Evolutionary conservation across 2,113 vertebrate species (phyloP), one percentile per base, ranked within the genome.

Genomic region (Amazona vittata): DNA sequence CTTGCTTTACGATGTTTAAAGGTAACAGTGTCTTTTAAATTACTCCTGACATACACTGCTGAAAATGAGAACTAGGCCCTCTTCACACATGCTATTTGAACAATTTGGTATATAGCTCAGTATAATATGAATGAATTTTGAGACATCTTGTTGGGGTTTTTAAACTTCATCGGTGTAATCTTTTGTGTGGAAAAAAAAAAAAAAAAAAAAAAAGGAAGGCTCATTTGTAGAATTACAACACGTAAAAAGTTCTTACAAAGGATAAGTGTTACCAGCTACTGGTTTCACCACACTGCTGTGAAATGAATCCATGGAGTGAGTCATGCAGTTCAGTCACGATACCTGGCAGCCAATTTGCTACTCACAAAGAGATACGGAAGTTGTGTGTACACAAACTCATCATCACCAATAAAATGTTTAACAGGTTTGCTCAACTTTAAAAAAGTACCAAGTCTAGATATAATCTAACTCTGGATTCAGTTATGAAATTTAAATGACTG

Each of bases 311-410:
- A 62, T 37, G 35, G 53, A 70, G 39, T 84, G 85, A 97, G 79
- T 97, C 88, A 89, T 4, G 2, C 68, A 52, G 60, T 59, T 87
- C 78, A 95, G 81, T 77, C 93, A 92, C 21, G 18, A 91, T 83
- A 94, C 41, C 67, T 91, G 78, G 90, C 89, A 93, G 60, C 59
- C 43, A 92, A 81, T 68, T 90, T 5, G 1, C 82, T 91, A 77
- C 65, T 94, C 77, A 94, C 84, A 95, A 89, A 91, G 83, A 80
- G 50, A 89, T 81, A 69, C 17, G 52, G 86, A 97, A 96, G 81
- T 90, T 39, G 57, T 71, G 55, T 87, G 53, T 91, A 87, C 75
- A 87, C 39, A 95, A 63, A 59, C 46, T 96, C 63, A 49, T 96
- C 63, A 52, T 76, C 89, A 85, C 47, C 77, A 95, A 83, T 83